Conservation (phyloP, 2,797 vertebrate species). For the Schizopygopsis pylzovi region DNA sequence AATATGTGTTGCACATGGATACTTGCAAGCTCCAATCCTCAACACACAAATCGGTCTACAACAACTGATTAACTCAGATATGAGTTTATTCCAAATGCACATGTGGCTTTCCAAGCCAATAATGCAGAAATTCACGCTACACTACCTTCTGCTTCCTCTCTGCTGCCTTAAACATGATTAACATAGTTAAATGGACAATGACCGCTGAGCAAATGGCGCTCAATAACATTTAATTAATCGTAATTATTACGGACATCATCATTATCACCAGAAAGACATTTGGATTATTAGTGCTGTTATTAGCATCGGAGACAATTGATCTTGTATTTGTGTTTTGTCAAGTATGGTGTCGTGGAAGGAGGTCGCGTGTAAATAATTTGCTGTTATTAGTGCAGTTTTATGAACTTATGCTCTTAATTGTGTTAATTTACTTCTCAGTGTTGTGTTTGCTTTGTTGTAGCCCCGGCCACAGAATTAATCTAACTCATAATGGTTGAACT, state of each 20-base stretch:
- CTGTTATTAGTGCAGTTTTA: constrained; percentile 35
- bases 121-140: not conserved
- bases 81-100: constrained; percentile 6
- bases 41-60: constrained; percentile 32
- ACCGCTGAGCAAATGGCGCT: constrained; percentile 38
- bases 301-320: constrained; percentile 65
- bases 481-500: constrained; percentile 26
- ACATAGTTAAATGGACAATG: constrained; percentile 62
- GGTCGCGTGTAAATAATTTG: not conserved
- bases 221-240: constrained; percentile 58
- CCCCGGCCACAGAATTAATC: not conserved
- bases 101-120: not conserved
- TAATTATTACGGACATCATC: constrained; percentile 61
- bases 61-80: not conserved
- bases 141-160: constrained; percentile 35
- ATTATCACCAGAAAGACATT: constrained; percentile 58
- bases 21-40: not conserved
- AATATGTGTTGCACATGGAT: constrained; percentile 2
- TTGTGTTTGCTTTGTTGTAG: constrained; percentile 11
- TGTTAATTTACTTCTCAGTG: constrained; percentile 4
- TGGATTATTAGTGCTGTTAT: constrained; percentile 56
- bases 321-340: constrained; percentile 41
- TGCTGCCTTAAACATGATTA: constrained; percentile 55
- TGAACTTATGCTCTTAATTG: constrained; percentile 3
- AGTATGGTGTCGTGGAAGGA: constrained; percentile 3